Evolutionary conservation across 2,888 invertebrate genomes (phyloP), one percentile per base, ranked within the genome.

Genomic region (Pyrrhia umbra): DNA sequence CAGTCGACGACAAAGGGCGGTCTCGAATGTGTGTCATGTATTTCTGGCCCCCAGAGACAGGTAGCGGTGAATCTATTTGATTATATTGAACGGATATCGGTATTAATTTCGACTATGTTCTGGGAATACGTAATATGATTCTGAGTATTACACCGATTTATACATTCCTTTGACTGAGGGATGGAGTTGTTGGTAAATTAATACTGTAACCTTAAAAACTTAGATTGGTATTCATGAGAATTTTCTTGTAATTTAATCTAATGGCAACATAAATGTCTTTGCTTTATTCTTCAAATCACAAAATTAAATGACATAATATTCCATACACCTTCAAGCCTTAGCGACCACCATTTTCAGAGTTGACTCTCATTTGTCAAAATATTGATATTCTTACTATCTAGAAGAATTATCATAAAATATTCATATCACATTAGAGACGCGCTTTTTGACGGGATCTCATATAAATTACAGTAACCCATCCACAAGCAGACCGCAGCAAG

Each of bases 41-140:
- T 59, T 59, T 52, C n/a, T n/a, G 23, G n/a, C 16, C 74, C 51
- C 49, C 9, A 1, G 62, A 25, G 71, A 25, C 75, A 59, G 57
- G 52, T 74, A 50, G 20, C 55, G 18, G 54, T 30, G 69, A 68
- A 68, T 46, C 54, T 70, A 68, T 75, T 68, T 59, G 54, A 68
- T 75, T 58, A 69, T 74, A 54, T 58, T 52, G 75, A 47, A 58
- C 40, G 59, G 52, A 49, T 68, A 69, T 69, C 50, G 52, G 30
- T 74, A 74, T 69, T 74, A 69, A 68, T 69, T 69, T 52, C n/a
- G 68, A 30, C 37, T 51, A 42, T 43, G 46, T 74, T 30, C 18
- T 51, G 34, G 42, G 47, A 50, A 66, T 50, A 63, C 23, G 39
- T 45, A 42, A 61, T 50, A 45, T 15, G 1, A 6, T 21, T 45